Base-by-base conservation (phyloP, 2,113 vertebrate species). In the Deroptyus accipitrinus region DNA sequence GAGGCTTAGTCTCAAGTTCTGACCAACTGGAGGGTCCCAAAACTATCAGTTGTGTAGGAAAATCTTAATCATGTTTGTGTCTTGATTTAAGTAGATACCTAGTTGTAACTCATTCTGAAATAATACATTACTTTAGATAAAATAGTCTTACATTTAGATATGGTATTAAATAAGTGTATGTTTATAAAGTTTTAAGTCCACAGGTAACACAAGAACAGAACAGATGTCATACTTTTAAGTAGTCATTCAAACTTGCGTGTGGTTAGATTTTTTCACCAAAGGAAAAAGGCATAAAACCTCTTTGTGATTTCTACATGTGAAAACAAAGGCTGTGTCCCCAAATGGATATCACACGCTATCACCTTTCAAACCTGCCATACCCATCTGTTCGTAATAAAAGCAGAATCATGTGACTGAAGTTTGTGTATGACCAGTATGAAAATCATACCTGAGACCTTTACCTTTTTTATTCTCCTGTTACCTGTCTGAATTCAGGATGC, bases 381-480 rank as follows among this genome's bases (percentile, higher is more conserved):
- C 72, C 91, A 92, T 95, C 96, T 97, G 94, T 72, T 92, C 66
- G 11, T n/a, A 48, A n/a, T 55, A 83, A 73, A 86, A 89, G 55
- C 42, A 62, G 68, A 80, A 30, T 76, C 46, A 22, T 61, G 30
- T 17, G 44, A 37, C 59, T 79, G 57, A 68, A 37, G 37, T 70
- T 77, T 49, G 23, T 49, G 37, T 12, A 16, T 48, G 17, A 39
- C 20, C 18, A 46, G 4, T 35, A 51, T 27, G 77, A 86, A 90
- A 83, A 79, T 62, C 13, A n/a, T 66, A 82, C 3, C 48, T 1
- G 2, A 86, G 51, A 31, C 62, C 42, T 89, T 72, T 51, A 61
- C 17, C 46, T 46, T 86, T 80, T 39, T 79, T 83, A 41, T 86
- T 69, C 48, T 91, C 25, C 7, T 57, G 6, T 86, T 84, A 84